These are phyloP conservation scores for Liparis tanakae DNA, from an alignment of 2,797 vertebrate species.

Conservation along the genomic window DNA sequence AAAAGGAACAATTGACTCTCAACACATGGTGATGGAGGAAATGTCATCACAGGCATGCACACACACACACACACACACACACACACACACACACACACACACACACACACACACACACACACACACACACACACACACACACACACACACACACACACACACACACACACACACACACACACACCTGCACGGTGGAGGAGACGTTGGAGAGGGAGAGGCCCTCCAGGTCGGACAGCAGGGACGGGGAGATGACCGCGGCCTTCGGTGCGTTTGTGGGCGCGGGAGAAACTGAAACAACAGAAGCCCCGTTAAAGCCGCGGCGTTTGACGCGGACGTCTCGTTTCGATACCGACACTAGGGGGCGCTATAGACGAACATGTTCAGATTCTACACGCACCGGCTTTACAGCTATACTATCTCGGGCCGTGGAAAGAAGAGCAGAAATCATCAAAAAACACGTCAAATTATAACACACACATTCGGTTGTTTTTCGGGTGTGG, in stretches of 20 bases:
- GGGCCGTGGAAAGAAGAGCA: too few species aligned
- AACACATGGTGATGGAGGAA: conserved; percentile 50
- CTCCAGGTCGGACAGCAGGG: conserved; percentile 90
- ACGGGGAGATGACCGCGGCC: conserved; percentile 81
- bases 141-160: conserved; percentile 68
- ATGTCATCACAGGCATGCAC: conserved; percentile 36
- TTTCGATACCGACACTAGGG: neutral
- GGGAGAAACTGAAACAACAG: conserved; percentile 81
- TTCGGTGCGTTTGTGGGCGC: conserved; percentile 74
- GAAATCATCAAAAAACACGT: neutral
- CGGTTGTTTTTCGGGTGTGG: neutral
- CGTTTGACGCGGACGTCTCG: neutral
- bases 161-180: neutral
- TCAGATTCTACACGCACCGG: neutral
- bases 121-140: neutral
- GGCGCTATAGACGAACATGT: neutral
- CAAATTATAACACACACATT: neutral
- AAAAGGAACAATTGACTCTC: conserved; percentile 52
- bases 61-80: neutral
- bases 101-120: conserved; percentile 65
- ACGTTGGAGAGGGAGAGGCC: conserved; percentile 89
- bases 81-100: conserved; percentile 65
- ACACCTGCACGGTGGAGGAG: conserved; percentile 86
- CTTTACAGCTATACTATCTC: neutral
- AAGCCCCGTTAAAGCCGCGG: neutral